Percentiles rank a stretch among this genome's conserved stretches.
phyloP scores from a whole-genome alignment of 2,888 invertebrate species.

The Odontothrips loti region DNA sequence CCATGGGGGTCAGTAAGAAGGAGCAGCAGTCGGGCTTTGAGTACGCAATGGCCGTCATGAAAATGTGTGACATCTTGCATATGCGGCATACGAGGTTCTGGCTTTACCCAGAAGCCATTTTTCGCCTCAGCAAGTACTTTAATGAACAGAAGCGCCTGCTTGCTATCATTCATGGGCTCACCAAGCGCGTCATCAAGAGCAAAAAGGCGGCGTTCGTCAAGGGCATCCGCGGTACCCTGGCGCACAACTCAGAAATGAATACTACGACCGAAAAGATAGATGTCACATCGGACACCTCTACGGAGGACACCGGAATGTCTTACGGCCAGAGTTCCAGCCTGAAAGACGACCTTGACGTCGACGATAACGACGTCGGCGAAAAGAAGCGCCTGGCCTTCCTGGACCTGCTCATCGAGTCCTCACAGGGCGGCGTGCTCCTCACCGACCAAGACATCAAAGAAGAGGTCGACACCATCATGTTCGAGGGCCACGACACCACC shows the following conservation, averaged over 20 bases:
- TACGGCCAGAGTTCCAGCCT: conserved; percentile 68
- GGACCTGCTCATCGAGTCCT: conserved; percentile 81
- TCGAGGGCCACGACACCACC: conserved; percentile 82
- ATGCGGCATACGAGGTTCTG: conserved; percentile 74
- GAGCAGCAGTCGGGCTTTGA: conserved; percentile 74
- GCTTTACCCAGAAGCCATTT: conserved; percentile 71
- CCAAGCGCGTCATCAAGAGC: conserved; percentile 58
- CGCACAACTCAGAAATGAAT: not conserved
- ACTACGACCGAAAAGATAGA: not conserved
- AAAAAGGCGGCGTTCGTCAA: not conserved
- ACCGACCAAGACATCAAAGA: conserved; percentile 77
- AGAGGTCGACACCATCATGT: conserved; percentile 84
- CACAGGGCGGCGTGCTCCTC: conserved; percentile 68
- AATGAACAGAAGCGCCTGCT: conserved; percentile 69
- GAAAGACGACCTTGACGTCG: conserved; percentile 76
- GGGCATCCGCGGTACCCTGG: not conserved
- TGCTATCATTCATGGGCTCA: conserved; percentile 72
- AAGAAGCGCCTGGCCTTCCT: conserved; percentile 83
- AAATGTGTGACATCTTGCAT: conserved; percentile 82
- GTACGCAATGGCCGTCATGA: conserved; percentile 85
- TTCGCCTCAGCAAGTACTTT: conserved; percentile 70
- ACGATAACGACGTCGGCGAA: conserved; percentile 72
- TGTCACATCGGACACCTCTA: not conserved
- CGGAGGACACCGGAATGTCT: conserved; percentile 43
- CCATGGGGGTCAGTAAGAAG: conserved; percentile 82